Conservation (phyloP, 37 sponge, comb jelly and placozoan genomes). For the Mnemiopsis leidyi region DNA sequence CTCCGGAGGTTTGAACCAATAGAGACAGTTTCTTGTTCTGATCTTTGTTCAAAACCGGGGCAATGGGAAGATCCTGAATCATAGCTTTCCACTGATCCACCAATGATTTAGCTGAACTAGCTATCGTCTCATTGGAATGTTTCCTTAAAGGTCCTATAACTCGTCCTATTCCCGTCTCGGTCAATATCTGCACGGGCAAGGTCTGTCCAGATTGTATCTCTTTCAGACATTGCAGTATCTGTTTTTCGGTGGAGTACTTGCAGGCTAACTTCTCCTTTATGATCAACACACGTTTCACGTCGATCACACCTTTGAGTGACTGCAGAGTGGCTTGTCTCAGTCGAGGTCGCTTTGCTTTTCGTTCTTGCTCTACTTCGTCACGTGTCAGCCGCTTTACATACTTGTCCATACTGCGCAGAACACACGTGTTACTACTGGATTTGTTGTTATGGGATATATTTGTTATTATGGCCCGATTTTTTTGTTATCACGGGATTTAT, state of each 20-base stretch:
- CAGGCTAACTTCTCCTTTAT: constrained; percentile 1
- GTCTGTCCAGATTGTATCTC: neutral
- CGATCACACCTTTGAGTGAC: constrained; percentile 46
- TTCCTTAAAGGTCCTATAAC: constrained; percentile 47
- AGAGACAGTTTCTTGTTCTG: neutral
- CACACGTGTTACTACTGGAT: neutral
- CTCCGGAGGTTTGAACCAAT: neutral
- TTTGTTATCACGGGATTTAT: too few relatives aligned
- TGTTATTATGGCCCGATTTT: too few relatives aligned
- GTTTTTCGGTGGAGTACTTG: neutral
- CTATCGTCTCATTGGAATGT: neutral
- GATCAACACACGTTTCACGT: constrained; percentile 2
- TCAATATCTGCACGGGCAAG: neutral
- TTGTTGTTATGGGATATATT: neutral
- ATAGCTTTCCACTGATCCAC: constrained; percentile 15
- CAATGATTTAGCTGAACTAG: neutral
- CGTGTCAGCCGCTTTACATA: constrained; percentile 8
- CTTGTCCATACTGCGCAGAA: constrained; percentile 38
- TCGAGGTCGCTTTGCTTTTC: constrained; percentile 12
- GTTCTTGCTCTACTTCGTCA: neutral
- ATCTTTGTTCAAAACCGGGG: constrained; percentile 6
- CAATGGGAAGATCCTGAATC: constrained; percentile 38
- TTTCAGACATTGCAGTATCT: neutral
- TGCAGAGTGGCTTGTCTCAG: constrained; percentile 54
- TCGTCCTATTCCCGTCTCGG: constrained; percentile 48